A percentile compares a stretch with the other conserved stretches of the same genome.
phyloP scores from a whole-genome alignment of 2,113 vertebrate genomes.

The Pongo pygmaeus region DNA sequence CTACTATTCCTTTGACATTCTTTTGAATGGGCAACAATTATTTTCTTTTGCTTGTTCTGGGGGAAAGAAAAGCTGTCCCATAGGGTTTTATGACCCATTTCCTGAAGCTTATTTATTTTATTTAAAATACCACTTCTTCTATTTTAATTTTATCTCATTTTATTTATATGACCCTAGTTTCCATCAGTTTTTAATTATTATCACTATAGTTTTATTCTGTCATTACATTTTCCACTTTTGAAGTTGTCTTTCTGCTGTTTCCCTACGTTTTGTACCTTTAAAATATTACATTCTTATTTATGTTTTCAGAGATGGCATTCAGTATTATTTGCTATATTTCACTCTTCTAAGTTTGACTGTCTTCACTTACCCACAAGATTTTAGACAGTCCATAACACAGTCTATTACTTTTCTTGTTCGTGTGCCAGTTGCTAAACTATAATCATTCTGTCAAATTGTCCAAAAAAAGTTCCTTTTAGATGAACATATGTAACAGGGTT shows the following conservation, averaged over 20 bases:
- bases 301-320: not conserved
- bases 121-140: not conserved
- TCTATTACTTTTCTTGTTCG: not conserved
- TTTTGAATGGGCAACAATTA: not conserved
- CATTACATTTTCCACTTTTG: not conserved
- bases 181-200: not conserved
- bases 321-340: not conserved
- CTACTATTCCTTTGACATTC: not conserved
- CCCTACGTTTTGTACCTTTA: not conserved
- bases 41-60: not conserved
- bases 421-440: not conserved
- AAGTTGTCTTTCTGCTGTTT: not conserved
- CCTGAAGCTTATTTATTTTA: not conserved
- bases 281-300: not conserved
- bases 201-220: not conserved
- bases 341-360: not conserved
- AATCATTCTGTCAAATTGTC: slow-evolving; percentile 1
- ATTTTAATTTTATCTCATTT: slow-evolving; percentile 24
- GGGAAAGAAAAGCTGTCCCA: not conserved
- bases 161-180: not conserved
- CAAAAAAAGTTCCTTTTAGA: not conserved
- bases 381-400: not conserved
- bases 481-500: not conserved
- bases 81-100: not conserved
- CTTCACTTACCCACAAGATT: not conserved